These are phyloP conservation scores for Thelaira solivaga DNA, from an alignment of 2,888 invertebrate genomes.

Conservation along the genomic window DNA sequence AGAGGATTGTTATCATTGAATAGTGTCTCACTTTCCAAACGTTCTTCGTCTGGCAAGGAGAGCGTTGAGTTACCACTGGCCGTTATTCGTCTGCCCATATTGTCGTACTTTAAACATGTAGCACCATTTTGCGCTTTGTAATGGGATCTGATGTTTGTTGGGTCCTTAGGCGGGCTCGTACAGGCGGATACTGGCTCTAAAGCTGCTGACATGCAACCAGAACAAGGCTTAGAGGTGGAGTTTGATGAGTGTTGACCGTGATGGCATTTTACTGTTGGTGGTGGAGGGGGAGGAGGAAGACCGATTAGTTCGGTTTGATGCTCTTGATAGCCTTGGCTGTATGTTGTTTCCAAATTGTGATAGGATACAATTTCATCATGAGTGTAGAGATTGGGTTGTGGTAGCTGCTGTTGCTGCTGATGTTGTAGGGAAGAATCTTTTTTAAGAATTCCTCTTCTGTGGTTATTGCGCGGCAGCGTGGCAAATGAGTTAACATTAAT, in stretches of 20 bases:
- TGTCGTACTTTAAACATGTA: slow-evolving; percentile 84
- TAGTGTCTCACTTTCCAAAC: slow-evolving; percentile 73
- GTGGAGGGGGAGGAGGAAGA: slow-evolving; percentile 71
- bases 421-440: slow-evolving; percentile 74
- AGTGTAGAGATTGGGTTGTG: slow-evolving; percentile 73
- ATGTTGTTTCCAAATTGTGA: slow-evolving; percentile 75
- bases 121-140: slow-evolving; percentile 62
- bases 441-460: slow-evolving; percentile 76
- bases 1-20: slow-evolving; percentile 72
- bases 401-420: slow-evolving; percentile 63
- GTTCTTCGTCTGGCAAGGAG: slow-evolving; percentile 84
- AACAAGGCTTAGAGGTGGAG: slow-evolving; percentile 64
- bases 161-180: slow-evolving; percentile 71
- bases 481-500: slow-evolving; percentile 77
- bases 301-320: slow-evolving; percentile 67
- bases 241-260: slow-evolving; percentile 65
- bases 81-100: slow-evolving; percentile 92
- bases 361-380: slow-evolving; percentile 77
- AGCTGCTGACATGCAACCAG: slow-evolving; percentile 68
- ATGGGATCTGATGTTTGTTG: slow-evolving; percentile 69
- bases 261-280: slow-evolving; percentile 70
- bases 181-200: slow-evolving; percentile 64
- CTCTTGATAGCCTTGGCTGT: slow-evolving; percentile 68
- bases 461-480: slow-evolving; percentile 77
- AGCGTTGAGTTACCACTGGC: slow-evolving; percentile 92